Evolutionary conservation across 1,140 invertebrate species (phyloP).

Genomic region (Apis dorsata): DNA sequence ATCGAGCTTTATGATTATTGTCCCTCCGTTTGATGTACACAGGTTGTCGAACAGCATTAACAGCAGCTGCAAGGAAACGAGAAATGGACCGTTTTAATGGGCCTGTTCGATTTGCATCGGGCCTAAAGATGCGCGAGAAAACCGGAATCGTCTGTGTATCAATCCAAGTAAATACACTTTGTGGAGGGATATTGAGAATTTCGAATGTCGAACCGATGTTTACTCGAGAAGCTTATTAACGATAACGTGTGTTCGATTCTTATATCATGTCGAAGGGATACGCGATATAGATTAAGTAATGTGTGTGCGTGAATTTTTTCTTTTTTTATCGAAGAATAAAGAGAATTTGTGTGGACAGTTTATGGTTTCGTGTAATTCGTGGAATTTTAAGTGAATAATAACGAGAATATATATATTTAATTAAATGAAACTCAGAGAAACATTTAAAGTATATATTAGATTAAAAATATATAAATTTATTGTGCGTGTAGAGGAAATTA

Average conservation of each 20-base stretch:
- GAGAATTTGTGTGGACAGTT: too few species aligned
- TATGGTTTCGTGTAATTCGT: too few species aligned
- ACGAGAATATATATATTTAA: too few species aligned
- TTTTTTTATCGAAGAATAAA: too few species aligned
- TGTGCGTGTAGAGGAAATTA: too few species aligned
- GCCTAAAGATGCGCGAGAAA: not conserved
- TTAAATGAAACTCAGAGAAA: too few species aligned
- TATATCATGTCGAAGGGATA: not conserved
- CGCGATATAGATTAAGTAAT: too few species aligned
- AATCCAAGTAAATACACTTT: not conserved
- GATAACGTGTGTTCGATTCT: not conserved
- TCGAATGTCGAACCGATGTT: not conserved
- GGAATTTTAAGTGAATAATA: too few species aligned
- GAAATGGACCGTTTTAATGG: conserved; percentile 37
- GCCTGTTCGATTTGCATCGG: conserved; percentile 9
- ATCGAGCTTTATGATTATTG: conserved; percentile 58
- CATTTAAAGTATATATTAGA: too few species aligned
- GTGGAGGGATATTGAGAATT: not conserved
- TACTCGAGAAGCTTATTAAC: not conserved
- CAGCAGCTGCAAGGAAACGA: conserved; percentile 40
- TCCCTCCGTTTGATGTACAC: conserved; percentile 47
- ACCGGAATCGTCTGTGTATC: conserved; percentile 29
- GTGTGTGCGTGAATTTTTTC: too few species aligned
- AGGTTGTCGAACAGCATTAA: conserved; percentile 50
- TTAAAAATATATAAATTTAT: too few species aligned